phyloP scores from a whole-genome alignment of 2,113 vertebrate genomes.

The Regulus satrapa region DNA sequence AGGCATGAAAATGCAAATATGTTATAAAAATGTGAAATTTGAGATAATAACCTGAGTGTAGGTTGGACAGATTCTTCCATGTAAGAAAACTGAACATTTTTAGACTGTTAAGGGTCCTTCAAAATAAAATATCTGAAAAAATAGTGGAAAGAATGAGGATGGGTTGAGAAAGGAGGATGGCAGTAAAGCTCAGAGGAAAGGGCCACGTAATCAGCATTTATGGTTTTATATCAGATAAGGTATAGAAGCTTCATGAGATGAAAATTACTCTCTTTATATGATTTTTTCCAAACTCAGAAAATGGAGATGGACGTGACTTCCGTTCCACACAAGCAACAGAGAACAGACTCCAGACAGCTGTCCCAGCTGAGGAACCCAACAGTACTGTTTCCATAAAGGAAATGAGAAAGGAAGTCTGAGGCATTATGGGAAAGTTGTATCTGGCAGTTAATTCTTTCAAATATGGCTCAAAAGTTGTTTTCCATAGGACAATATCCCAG shows the following conservation, averaged over 20 bases:
- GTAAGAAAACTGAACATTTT: background rate
- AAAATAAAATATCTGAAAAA: background rate
- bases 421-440: background rate
- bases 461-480: background rate
- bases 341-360: background rate
- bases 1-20: constrained; percentile 1
- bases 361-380: background rate
- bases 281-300: background rate
- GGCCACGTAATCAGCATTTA: background rate
- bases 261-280: background rate
- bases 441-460: background rate
- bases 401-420: background rate
- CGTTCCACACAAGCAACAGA: background rate
- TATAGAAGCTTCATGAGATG: background rate
- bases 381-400: background rate
- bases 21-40: background rate
- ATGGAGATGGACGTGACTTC: background rate
- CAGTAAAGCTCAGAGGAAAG: background rate
- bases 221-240: background rate
- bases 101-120: background rate
- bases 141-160: background rate
- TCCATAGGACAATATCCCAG: background rate
- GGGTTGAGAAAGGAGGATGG: background rate
- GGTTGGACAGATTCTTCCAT: background rate
- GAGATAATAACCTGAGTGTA: constrained; percentile 7